Evolutionary conservation across 2,797 vertebrate species (phyloP).

Genomic region (Antrozous pallidus): DNA sequence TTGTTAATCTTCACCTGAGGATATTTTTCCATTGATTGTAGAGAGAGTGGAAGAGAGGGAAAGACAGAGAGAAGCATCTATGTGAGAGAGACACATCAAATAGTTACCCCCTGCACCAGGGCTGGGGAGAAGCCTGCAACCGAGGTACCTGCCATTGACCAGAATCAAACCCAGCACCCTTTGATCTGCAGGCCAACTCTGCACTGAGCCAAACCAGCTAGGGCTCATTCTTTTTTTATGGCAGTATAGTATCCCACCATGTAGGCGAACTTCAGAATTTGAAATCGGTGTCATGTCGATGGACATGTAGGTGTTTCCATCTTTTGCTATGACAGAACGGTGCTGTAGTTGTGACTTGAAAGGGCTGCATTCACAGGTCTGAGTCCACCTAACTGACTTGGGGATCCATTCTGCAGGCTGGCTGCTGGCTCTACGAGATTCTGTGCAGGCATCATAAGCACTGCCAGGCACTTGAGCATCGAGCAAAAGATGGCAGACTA

Average conservation of each 20-base stretch:
- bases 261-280: background rate
- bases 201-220: too few relatives aligned
- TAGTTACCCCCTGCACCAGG: too few relatives aligned
- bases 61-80: too few relatives aligned
- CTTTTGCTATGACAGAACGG: background rate
- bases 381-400: background rate
- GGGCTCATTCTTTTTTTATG: background rate
- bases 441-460: constrained; percentile 94
- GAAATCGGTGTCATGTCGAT: background rate
- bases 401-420: constrained; percentile 83
- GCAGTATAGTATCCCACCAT: background rate
- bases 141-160: too few relatives aligned
- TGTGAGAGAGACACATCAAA: too few relatives aligned
- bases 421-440: constrained; percentile 95
- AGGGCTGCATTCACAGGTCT: background rate
- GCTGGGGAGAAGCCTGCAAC: too few relatives aligned
- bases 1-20: too few relatives aligned
- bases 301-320: background rate
- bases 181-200: too few relatives aligned
- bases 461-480: constrained; percentile 90
- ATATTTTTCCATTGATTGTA: too few relatives aligned
- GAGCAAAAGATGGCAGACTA: constrained; percentile 97
- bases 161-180: too few relatives aligned
- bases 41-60: too few relatives aligned
- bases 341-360: background rate